Conservation (phyloP, 1,140 invertebrate species). For the Drosophila ironensis region DNA sequence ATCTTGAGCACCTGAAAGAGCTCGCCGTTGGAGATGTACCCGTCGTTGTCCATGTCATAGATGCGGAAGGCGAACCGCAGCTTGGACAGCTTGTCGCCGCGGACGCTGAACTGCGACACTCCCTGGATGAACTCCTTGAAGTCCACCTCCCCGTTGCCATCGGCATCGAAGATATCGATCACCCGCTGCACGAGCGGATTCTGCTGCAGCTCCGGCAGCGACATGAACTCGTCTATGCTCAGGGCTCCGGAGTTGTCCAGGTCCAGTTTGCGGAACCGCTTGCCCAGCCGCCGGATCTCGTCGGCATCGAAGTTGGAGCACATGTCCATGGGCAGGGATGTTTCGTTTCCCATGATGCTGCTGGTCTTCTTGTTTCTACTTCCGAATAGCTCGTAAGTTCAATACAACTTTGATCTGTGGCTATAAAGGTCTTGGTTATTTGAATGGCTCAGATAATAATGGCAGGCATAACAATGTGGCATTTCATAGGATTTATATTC, state of each 20-base stretch:
- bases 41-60: conserved; percentile 99
- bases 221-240: conserved; percentile 99
- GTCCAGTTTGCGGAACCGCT: conserved; percentile 98
- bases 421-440: too few relatives aligned
- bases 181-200: conserved; percentile 99
- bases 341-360: conserved; percentile 93
- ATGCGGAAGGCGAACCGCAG: conserved; percentile 98
- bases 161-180: conserved; percentile 99
- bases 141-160: conserved; percentile 96
- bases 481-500: too few relatives aligned
- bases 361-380: background rate
- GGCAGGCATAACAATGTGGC: too few relatives aligned
- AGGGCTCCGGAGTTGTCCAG: conserved; percentile 98
- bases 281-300: conserved; percentile 98
- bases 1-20: conserved; percentile 99
- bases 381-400: background rate
- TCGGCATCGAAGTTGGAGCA: conserved; percentile 99
- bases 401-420: background rate
- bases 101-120: conserved; percentile 99
- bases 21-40: conserved; percentile 99
- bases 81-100: conserved; percentile 99
- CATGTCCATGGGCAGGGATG: conserved; percentile 98
- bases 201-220: conserved; percentile 97
- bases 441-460: too few relatives aligned
- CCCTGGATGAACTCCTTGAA: conserved; percentile 98